Evolutionary conservation across 2,888 invertebrate species (phyloP).

Genomic region (Nemurella pictetii): DNA sequence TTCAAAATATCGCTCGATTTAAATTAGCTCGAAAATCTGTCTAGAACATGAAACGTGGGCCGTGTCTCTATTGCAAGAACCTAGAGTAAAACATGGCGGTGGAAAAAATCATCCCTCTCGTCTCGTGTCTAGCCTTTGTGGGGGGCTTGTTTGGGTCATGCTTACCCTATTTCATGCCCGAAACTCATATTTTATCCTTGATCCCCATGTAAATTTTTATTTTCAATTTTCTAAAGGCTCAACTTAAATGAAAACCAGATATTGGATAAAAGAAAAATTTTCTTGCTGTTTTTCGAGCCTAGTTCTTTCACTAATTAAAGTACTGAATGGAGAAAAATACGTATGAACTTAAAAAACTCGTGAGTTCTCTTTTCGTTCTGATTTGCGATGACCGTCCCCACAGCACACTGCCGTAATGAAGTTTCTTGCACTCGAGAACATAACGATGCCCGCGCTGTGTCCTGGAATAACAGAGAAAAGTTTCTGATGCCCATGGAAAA

Average conservation of each 20-base stretch:
- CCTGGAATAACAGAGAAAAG: not conserved
- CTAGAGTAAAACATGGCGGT: too few relatives aligned
- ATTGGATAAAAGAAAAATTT: not conserved
- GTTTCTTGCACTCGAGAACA: constrained; percentile 4
- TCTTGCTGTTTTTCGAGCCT: not conserved
- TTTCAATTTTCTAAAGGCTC: not conserved
- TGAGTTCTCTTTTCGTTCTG: not conserved
- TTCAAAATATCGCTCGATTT: not conserved
- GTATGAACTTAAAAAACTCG: not conserved
- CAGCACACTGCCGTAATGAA: not conserved
- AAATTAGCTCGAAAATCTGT: not conserved
- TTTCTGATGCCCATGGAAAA: not conserved
- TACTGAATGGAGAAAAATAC: not conserved
- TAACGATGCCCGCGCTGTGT: not conserved
- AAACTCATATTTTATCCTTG: not conserved
- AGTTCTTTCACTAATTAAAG: not conserved
- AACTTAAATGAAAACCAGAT: not conserved
- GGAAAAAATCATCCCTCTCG: not conserved
- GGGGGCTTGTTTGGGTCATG: too few relatives aligned
- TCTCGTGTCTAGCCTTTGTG: too few relatives aligned
- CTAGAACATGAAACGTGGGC: not conserved
- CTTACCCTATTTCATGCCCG: too few relatives aligned
- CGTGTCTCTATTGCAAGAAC: not conserved
- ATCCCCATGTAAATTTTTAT: not conserved
- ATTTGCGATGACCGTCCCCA: not conserved